Evolutionary conservation across 2,113 vertebrate species (phyloP).

Genomic region (Arizona elegans): DNA sequence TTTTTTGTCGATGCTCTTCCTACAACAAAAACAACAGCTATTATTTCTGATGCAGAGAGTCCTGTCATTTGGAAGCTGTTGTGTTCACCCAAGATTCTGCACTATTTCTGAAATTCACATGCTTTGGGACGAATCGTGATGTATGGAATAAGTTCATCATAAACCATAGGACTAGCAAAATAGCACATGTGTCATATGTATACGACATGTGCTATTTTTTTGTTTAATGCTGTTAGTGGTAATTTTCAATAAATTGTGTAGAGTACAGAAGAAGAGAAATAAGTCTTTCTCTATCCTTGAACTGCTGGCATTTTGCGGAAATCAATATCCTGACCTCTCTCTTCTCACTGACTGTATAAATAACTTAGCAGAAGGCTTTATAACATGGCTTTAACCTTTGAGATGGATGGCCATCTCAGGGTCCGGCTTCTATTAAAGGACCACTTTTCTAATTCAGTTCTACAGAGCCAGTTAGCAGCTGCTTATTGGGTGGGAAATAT

Average conservation of each 20-base stretch:
- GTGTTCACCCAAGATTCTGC: background rate
- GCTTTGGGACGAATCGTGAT: background rate
- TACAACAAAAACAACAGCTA: background rate
- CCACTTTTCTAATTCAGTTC: background rate
- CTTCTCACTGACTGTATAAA: constrained; percentile 17
- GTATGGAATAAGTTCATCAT: background rate
- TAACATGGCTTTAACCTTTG: constrained; percentile 6
- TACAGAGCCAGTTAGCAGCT: background rate
- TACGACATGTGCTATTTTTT: constrained; percentile 34
- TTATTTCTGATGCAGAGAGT: background rate
- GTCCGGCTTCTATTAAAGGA: background rate
- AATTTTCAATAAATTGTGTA: constrained; percentile 45
- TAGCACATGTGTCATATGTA: constrained; percentile 36
- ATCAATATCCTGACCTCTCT: constrained; percentile 37
- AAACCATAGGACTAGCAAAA: constrained; percentile 31
- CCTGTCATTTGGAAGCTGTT: background rate
- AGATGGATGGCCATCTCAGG: constrained; percentile 2
- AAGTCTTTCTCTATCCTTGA: constrained; percentile 37
- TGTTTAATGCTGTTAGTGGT: constrained; percentile 12
- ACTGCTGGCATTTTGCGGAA: constrained; percentile 18
- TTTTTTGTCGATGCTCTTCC: background rate
- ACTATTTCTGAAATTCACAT: background rate
- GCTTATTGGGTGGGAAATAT: background rate
- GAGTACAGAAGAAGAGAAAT: constrained; percentile 32
- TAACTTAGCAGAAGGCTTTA: constrained; percentile 9